Evolutionary conservation across 2,113 vertebrate genomes (phyloP).

Genomic region (Pteruthius melanotis): DNA sequence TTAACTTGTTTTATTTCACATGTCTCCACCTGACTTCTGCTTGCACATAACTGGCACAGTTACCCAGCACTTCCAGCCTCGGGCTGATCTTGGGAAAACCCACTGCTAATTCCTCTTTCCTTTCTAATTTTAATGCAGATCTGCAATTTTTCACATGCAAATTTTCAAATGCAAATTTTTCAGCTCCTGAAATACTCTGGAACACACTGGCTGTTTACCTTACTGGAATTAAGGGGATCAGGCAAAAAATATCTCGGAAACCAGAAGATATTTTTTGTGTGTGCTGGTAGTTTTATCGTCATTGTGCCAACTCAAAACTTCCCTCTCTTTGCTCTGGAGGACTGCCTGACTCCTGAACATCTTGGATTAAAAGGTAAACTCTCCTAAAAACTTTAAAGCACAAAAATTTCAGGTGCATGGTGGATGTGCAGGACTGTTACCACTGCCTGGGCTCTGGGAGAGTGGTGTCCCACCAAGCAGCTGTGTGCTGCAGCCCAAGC

Average conservation of each 20-base stretch:
- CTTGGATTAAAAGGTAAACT: not conserved
- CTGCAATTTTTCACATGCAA: constrained; percentile 24
- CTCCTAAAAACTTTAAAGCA: not conserved
- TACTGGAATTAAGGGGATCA: constrained; percentile 27
- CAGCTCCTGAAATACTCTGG: not conserved
- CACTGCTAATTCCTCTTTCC: constrained; percentile 36
- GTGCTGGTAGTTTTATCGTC: not conserved
- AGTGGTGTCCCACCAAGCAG: rapidly evolving
- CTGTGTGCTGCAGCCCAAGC: not conserved
- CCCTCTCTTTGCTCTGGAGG: not conserved
- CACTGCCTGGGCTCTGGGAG: not conserved
- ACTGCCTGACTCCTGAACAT: not conserved
- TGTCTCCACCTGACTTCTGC: not conserved
- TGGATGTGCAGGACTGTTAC: not conserved
- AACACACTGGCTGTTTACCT: not conserved
- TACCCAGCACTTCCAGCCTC: not conserved
- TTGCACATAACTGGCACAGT: not conserved
- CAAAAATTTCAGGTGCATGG: not conserved
- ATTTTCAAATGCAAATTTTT: constrained; percentile 7
- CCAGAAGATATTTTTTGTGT: not conserved
- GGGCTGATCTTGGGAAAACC: constrained; percentile 6
- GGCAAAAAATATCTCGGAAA: constrained; percentile 40
- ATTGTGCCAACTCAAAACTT: not conserved
- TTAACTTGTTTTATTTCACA: not conserved
- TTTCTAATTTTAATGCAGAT: constrained; percentile 31